These are phyloP conservation scores for Boloria selene DNA, from an alignment of 2,888 invertebrate genomes.

Conservation along the genomic window DNA sequence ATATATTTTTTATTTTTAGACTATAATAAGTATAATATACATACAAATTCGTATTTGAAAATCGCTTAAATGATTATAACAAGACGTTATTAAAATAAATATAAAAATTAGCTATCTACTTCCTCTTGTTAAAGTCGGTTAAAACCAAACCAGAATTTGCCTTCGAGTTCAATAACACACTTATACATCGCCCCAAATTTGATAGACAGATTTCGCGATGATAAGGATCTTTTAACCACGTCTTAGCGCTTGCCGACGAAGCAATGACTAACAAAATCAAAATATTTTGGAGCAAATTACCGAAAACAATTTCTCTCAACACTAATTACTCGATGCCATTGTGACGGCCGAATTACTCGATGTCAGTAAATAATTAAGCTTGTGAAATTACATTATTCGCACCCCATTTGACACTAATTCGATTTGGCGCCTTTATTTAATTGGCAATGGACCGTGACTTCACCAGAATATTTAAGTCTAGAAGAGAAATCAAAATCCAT, in stretches of 20 bases:
- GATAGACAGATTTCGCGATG: conserved; percentile 8
- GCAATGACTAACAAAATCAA: conserved; percentile 23
- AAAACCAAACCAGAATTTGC: no score
- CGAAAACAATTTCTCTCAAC: conserved; percentile 27
- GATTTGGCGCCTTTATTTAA: conserved; percentile 40
- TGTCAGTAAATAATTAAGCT: conserved; percentile 29
- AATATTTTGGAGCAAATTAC: conserved; percentile 30
- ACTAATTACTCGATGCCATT: conserved; percentile 29
- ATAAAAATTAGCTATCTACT: no score
- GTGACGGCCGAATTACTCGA: conserved; percentile 23
- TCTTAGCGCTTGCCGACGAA: conserved; percentile 3
- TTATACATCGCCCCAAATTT: conserved; percentile 2
- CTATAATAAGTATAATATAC: no score
- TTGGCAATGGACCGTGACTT: conserved; percentile 3
- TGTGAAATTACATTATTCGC: conserved; percentile 42
- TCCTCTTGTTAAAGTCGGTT: no score
- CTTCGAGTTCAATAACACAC: neutral
- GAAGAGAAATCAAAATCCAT: neutral
- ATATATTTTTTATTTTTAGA: no score
- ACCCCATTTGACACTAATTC: conserved; percentile 53
- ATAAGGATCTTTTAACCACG: conserved; percentile 16
- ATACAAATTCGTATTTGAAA: no score
- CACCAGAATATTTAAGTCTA: conserved; percentile 2
- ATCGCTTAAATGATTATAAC: no score
- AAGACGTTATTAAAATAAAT: no score